phyloP scores from a whole-genome alignment of 2,113 vertebrate species.

The Sturnira hondurensis region DNA sequence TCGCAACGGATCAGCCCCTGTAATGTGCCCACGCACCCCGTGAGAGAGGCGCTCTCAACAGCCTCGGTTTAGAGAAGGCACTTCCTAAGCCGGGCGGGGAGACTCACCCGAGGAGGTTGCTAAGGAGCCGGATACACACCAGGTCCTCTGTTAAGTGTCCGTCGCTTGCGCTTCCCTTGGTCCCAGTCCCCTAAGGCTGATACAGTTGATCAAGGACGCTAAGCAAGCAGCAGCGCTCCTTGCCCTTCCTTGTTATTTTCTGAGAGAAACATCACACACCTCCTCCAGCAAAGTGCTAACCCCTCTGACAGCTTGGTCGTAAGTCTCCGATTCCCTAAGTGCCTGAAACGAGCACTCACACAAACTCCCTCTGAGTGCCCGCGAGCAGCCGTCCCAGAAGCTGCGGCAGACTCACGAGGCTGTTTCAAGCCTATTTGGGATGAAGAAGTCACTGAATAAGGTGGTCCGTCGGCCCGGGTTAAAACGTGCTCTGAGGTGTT shows the following conservation, averaged over 20 bases:
- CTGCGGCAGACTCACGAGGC: neutral
- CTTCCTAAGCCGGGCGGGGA: neutral
- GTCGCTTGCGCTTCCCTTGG: neutral
- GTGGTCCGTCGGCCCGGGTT: neutral
- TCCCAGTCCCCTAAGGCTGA: neutral
- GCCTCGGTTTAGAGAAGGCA: neutral
- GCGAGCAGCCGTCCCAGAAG: neutral
- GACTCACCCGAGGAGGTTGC: neutral
- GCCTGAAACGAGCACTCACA: neutral
- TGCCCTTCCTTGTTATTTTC: neutral
- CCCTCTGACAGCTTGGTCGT: neutral
- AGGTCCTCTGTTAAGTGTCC: neutral
- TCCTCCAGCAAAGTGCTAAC: neutral
- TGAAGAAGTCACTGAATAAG: neutral
- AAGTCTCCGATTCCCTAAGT: neutral
- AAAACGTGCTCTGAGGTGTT: conserved; percentile 17
- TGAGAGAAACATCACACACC: neutral
- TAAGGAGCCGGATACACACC: neutral
- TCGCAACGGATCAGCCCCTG: neutral
- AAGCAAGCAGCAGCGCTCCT: neutral
- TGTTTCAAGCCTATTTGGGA: neutral
- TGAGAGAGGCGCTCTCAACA: neutral
- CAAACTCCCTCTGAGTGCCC: neutral
- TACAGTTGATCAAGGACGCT: neutral
- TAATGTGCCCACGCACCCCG: neutral